Conservation (phyloP, 2,797 vertebrate genomes). For the Xiphophorus birchmanni region DNA sequence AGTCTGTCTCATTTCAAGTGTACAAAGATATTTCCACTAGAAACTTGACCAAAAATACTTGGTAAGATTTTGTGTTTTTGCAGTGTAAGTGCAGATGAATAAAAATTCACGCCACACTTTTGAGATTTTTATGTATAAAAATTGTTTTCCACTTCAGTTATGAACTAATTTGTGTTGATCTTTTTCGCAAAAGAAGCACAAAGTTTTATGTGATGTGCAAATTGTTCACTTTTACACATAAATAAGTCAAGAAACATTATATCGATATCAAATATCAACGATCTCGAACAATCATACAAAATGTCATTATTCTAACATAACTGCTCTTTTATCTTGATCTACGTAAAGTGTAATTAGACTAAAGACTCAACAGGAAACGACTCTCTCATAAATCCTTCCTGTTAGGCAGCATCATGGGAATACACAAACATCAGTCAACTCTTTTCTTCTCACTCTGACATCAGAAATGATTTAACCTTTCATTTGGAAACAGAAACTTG, state of each 20-base stretch:
- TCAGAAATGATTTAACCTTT: conserved; percentile 3
- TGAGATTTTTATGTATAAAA: neutral
- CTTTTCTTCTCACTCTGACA: conserved; percentile 50
- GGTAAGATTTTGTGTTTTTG: too few relatives aligned
- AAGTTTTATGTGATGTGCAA: neutral
- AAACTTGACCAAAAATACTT: too few relatives aligned
- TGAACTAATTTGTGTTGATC: neutral
- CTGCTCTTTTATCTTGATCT: neutral
- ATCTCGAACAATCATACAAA: neutral
- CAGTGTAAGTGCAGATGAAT: neutral
- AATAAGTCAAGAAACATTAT: neutral
- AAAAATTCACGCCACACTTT: neutral
- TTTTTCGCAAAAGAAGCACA: neutral
- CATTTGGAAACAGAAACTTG: conserved; percentile 1
- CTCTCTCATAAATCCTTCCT: conserved; percentile 58
- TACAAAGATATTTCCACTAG: too few relatives aligned
- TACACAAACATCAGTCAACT: conserved; percentile 43
- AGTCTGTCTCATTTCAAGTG: too few relatives aligned
- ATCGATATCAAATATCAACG: neutral
- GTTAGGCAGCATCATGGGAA: conserved; percentile 50
- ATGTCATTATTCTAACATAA: neutral
- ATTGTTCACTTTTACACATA: neutral
- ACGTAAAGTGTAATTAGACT: conserved; percentile 24
- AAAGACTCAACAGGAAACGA: conserved; percentile 66
- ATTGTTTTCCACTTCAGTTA: neutral